These are phyloP conservation scores for Zaprionus obscuricornis DNA, from an alignment of 2,888 invertebrate species.

Conservation along the genomic window DNA sequence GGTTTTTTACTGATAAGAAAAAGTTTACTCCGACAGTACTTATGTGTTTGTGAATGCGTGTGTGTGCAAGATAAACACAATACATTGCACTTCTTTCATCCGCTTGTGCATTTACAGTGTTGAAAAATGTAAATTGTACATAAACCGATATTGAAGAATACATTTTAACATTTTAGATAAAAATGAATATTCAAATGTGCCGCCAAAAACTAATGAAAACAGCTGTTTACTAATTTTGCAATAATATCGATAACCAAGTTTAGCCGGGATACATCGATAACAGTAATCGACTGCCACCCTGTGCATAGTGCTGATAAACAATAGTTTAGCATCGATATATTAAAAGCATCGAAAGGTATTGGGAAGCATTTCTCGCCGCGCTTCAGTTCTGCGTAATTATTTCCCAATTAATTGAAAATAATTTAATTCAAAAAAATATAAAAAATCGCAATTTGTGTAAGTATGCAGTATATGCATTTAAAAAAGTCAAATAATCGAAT, in stretches of 20 bases:
- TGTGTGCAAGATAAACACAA: conserved; percentile 52
- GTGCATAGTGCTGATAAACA: conserved; percentile 37
- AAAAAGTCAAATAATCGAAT: conserved; percentile 14
- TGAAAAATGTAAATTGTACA: conserved; percentile 9
- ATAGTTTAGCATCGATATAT: conserved; percentile 37
- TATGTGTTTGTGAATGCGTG: conserved; percentile 3
- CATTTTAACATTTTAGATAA: not conserved
- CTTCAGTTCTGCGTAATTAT: conserved; percentile 66
- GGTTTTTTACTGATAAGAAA: conserved; percentile 51
- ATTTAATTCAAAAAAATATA: conserved; percentile 28
- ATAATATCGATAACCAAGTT: not conserved
- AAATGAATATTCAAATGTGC: conserved; percentile 16
- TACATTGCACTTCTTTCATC: conserved; percentile 27
- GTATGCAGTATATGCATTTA: conserved; percentile 44
- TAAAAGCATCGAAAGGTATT: conserved; percentile 43
- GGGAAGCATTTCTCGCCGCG: conserved; percentile 62
- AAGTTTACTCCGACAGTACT: conserved; percentile 44
- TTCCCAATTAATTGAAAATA: conserved; percentile 49
- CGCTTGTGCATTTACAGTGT: conserved; percentile 18
- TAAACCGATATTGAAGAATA: not conserved
- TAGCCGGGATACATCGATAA: conserved; percentile 25
- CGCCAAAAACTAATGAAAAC: conserved; percentile 1
- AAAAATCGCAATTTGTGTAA: conserved; percentile 49
- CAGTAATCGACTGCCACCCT: not conserved
- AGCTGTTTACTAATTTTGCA: too few relatives aligned